phyloP scores from a whole-genome alignment of 2,797 vertebrate species.

The Okamejei kenojei region DNA sequence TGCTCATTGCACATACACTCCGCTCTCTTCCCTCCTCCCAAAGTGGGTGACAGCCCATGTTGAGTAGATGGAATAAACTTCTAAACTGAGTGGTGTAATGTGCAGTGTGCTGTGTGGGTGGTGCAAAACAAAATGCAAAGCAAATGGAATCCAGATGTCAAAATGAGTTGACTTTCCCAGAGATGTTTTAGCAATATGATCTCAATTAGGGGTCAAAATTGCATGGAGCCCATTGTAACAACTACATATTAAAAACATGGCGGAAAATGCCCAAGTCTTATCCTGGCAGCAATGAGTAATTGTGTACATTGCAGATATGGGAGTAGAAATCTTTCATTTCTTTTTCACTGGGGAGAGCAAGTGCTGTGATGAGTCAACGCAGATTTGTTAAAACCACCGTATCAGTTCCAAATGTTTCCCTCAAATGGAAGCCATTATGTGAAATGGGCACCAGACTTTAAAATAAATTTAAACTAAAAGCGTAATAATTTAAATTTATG shows the following conservation, averaged over 20 bases:
- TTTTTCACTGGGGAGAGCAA: background rate
- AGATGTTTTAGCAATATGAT: conserved; percentile 42
- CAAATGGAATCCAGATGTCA: conserved; percentile 48
- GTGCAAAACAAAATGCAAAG: conserved; percentile 44
- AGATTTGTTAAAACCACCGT: conserved; percentile 15
- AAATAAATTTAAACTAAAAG: conserved; percentile 28
- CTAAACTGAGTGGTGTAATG: conserved; percentile 50
- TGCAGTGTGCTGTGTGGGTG: conserved; percentile 47
- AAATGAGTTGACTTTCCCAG: conserved; percentile 43
- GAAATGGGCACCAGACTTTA: conserved; percentile 30
- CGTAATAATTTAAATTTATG: conserved; percentile 15
- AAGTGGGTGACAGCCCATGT: background rate
- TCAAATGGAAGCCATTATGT: conserved; percentile 29
- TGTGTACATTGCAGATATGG: conserved; percentile 1
- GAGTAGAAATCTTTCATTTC: conserved; percentile 32
- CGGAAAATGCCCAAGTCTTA: conserved; percentile 16
- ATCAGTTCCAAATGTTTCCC: conserved; percentile 22
- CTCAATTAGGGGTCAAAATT: conserved; percentile 40
- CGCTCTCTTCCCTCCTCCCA: background rate
- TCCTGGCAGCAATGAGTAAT: conserved; percentile 15
- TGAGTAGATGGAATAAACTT: conserved; percentile 41
- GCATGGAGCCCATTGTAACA: conserved; percentile 38
- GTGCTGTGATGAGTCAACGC: conserved; percentile 18
- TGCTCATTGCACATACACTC: background rate
- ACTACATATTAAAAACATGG: conserved; percentile 40